Evolutionary conservation across 2,888 invertebrate genomes (phyloP), one percentile per base, ranked within the genome.

Genomic region (Ellobium chinense): DNA sequence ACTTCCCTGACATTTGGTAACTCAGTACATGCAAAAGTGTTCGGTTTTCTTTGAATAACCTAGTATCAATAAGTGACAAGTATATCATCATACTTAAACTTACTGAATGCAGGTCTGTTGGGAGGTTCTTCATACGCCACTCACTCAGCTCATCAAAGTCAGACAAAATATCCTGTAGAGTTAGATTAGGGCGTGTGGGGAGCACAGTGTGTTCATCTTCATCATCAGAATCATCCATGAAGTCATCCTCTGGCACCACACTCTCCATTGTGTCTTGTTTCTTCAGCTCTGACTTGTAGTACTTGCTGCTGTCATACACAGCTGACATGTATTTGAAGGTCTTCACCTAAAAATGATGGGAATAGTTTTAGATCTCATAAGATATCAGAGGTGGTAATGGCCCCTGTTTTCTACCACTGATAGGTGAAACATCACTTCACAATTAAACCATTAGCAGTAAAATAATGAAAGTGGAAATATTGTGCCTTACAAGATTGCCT

Each of bases 141-240:
- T 88, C 87, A 78, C 89, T 89, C 69, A 91, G 84, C 83, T 92
- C 92, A 79, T 91, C 91, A 85, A 89, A 90, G 63, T 88, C 87
- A 56, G 90, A 90, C 60, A 91, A 84, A 46, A 91, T 88, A 27
- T 88, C 89, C 80, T 84, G 91, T 36, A 92, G 83, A 0, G 88
- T 86, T 85, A 87, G 91, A 39, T 86, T 85, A 37, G 88, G 88
- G 54, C 91, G 83, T 1, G 89, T 89, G 66, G 87, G 83, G 14
- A 92, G 81, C 2, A 85, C 84, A 74, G 88, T 87, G 69, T 86
- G 85, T 39, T 89, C 90, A 62, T 87, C 88, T 29, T 89, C 89
- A 54, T 89, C 89, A 70, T 89, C 89, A 2, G 87, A 86, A 29
- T 89, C 88, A 29, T 89, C 88, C 27, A 85, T 72, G 21, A 85